phyloP scores from a whole-genome alignment of 2,888 invertebrate species.

The Athrips mouffetella region DNA sequence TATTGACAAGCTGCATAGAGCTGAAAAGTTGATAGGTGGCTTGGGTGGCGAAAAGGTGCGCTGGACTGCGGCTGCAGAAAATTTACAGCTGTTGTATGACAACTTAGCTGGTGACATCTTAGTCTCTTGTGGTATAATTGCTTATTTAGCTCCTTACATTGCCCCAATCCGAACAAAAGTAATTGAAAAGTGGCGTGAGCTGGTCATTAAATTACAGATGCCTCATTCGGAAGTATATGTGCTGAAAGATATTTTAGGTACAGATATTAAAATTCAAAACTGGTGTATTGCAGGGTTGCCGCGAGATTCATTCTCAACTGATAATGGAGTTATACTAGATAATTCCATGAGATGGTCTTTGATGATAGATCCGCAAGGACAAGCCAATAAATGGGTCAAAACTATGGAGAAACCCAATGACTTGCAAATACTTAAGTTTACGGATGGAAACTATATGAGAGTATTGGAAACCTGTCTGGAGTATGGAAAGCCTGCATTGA shows the following conservation, averaged over 20 bases:
- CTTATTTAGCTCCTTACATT: slow-evolving; percentile 93
- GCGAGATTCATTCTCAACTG: slow-evolving; percentile 88
- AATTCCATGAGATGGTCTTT: slow-evolving; percentile 88
- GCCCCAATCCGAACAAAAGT: slow-evolving; percentile 80
- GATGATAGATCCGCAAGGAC: slow-evolving; percentile 90
- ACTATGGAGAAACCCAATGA: slow-evolving; percentile 87
- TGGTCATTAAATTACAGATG: slow-evolving; percentile 82
- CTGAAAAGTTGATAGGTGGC: slow-evolving; percentile 92
- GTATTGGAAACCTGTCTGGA: slow-evolving; percentile 85
- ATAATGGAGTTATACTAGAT: slow-evolving; percentile 91
- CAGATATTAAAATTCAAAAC: slow-evolving; percentile 90
- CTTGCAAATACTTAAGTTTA: slow-evolving; percentile 84
- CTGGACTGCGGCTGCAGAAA: slow-evolving; percentile 88
- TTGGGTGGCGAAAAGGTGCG: slow-evolving; percentile 92
- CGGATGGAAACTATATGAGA: slow-evolving; percentile 86
- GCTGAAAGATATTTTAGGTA: slow-evolving; percentile 86
- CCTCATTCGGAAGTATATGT: slow-evolving; percentile 87
- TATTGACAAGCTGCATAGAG: slow-evolving; percentile 89
- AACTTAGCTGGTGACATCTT: slow-evolving; percentile 93
- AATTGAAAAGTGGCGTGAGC: slow-evolving; percentile 84
- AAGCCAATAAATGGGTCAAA: slow-evolving; percentile 92
- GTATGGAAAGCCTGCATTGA: slow-evolving; percentile 85
- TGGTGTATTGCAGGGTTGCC: slow-evolving; percentile 92
- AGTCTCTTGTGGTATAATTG: slow-evolving; percentile 91
- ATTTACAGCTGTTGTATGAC: slow-evolving; percentile 86